Base-by-base conservation (phyloP, 2,888 invertebrate species). In the Tetragonula carbonaria region DNA sequence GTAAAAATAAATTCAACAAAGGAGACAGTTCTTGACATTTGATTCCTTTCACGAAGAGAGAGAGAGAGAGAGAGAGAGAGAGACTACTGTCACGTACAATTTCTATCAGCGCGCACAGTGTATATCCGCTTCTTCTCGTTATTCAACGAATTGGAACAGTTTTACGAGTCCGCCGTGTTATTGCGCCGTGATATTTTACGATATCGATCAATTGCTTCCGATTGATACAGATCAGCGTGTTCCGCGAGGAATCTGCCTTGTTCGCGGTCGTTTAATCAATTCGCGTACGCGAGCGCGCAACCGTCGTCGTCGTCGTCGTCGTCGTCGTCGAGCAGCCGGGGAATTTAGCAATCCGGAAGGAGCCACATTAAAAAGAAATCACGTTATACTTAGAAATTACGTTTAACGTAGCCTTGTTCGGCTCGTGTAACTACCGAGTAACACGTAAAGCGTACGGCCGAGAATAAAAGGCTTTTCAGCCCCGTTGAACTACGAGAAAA, bases 391-490 rank as follows among this genome's bases (percentile, higher is more conserved):
- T 45, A 45, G 45, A 45, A 45, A 45, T 45, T 45, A 45, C 45
- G 45, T 45, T 80, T 68, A 50, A 70, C 8, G 38, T 6, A 62
- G 80, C 45, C 70, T 74, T n/a, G 51, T 33, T 45, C 57, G 45
- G 57, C 57, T 63, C 28, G 57, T 59, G 21, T 82, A 82, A 83
- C 82, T 68, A 45, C 57, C 63, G 33, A 51, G 33, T 16, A 45
- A 63, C 72, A 77, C 81, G 81, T 81, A 62, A 82, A 67, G 59
- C 33, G 45, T 59, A n/a, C 21, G 74, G 71, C 45, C 66, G 66
- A 74, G 80, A 59, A 57, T 81, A 81, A 68, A 45, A 78, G 53
- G 14, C 45, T 16, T 57, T n/a, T 50, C 33, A 55, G 50, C 68
- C 6, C 38, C 33, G 45, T 1, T 0, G 21, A 62, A 23, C 13